phyloP scores from a whole-genome alignment of 2,113 vertebrate genomes.

The Procapra przewalskii region DNA sequence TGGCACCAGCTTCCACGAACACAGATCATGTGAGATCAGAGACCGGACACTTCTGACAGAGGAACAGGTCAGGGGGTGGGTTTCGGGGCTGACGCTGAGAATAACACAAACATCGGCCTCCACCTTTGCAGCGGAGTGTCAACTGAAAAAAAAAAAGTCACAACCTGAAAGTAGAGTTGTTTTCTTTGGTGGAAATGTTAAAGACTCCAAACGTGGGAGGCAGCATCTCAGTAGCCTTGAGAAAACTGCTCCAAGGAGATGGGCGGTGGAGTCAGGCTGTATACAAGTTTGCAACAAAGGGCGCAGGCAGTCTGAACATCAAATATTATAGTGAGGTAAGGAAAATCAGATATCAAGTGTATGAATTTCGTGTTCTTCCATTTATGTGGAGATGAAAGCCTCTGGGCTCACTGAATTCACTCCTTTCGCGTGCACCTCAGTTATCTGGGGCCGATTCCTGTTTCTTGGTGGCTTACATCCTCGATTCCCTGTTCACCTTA shows the following conservation, averaged over 20 bases:
- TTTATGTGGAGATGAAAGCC: not conserved
- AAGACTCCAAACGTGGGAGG: not conserved
- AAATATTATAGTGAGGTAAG: not conserved
- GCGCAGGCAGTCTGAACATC: not conserved
- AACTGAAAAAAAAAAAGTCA: not conserved
- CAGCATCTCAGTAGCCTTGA: not conserved
- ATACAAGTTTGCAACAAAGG: not conserved
- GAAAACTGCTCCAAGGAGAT: not conserved
- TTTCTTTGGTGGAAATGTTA: not conserved
- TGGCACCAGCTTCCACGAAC: accelerated
- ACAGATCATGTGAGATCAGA: not conserved
- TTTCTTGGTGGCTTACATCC: not conserved
- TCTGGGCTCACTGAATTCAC: not conserved
- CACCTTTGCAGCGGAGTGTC: not conserved
- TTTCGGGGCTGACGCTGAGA: not conserved
- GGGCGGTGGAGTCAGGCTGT: not conserved
- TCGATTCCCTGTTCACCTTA: not conserved
- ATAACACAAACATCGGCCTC: not conserved
- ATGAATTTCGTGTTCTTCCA: not conserved
- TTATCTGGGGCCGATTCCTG: not conserved
- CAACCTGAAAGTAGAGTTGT: not conserved
- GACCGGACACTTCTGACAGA: not conserved
- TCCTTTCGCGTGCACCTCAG: not conserved
- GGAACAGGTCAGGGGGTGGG: not conserved
- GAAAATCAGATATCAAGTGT: not conserved